Conservation (phyloP, 2,113 vertebrate genomes). For the Microtus montanus region DNA sequence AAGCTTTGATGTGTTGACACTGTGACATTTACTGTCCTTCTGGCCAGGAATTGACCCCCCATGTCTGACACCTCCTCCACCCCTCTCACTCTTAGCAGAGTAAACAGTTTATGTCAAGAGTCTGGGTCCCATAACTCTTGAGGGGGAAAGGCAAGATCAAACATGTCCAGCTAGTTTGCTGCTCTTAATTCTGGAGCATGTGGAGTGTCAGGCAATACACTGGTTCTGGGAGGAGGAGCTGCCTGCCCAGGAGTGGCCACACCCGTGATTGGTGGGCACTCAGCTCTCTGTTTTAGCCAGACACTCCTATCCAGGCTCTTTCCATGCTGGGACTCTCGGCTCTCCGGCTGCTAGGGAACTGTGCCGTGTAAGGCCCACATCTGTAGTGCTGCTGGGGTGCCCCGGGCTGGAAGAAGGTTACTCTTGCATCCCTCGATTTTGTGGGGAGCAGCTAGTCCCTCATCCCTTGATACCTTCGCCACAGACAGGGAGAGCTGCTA, state of each 20-base stretch:
- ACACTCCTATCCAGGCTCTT: neutral
- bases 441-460: neutral
- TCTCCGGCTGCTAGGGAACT: neutral
- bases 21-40: rapidly evolving
- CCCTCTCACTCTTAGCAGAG: neutral
- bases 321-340: neutral
- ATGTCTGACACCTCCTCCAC: neutral
- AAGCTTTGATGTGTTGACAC: neutral
- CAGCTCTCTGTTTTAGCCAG: neutral
- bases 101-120: neutral
- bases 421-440: neutral
- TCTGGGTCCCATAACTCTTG: neutral
- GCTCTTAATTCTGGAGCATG: rapidly evolving
- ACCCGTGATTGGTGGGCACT: too few species aligned
- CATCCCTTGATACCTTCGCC: neutral
- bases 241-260: neutral
- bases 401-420: neutral
- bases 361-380: neutral
- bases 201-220: rapidly evolving
- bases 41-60: neutral
- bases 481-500: neutral
- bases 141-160: neutral
- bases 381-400: neutral
- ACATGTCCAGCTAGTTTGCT: rapidly evolving
- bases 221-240: neutral